phyloP scores from a whole-genome alignment of 2,888 invertebrate genomes.

The Melinaea marsaeus region DNA sequence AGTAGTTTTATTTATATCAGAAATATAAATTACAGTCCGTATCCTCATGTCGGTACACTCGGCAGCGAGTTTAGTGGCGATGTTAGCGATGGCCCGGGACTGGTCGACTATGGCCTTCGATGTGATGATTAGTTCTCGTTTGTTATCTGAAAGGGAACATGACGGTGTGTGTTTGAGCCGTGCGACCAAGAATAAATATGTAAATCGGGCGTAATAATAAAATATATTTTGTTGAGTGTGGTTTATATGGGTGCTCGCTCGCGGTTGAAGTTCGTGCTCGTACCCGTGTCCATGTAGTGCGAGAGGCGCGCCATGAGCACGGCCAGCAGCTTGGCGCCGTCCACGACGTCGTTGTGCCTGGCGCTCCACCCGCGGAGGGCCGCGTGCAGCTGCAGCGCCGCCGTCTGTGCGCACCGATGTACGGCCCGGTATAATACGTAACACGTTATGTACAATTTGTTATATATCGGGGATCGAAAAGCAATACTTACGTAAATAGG shows the following conservation, averaged over 20 bases:
- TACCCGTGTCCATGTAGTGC: constrained; percentile 74
- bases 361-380: constrained; percentile 99
- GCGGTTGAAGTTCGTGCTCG: not conserved
- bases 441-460: too few species aligned
- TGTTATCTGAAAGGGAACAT: constrained; percentile 80
- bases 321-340: constrained; percentile 98
- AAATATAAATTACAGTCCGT: constrained; percentile 82
- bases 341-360: constrained; percentile 98
- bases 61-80: constrained; percentile 96
- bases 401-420: constrained; percentile 78
- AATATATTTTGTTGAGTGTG: constrained; percentile 82
- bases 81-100: constrained; percentile 95
- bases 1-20: not conserved
- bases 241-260: not conserved
- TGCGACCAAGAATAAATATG: too few species aligned
- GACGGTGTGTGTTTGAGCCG: too few species aligned
- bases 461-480: not conserved
- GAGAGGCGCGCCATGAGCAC: constrained; percentile 96
- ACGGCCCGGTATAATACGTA: not conserved
- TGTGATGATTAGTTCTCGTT: constrained; percentile 95
- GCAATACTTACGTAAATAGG: constrained; percentile 90
- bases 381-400: constrained; percentile 97
- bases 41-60: constrained; percentile 99
- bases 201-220: too few species aligned
- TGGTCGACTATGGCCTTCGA: constrained; percentile 98